Base-by-base conservation (phyloP, 2,888 invertebrate genomes). In the Melieria crassipennis region DNA sequence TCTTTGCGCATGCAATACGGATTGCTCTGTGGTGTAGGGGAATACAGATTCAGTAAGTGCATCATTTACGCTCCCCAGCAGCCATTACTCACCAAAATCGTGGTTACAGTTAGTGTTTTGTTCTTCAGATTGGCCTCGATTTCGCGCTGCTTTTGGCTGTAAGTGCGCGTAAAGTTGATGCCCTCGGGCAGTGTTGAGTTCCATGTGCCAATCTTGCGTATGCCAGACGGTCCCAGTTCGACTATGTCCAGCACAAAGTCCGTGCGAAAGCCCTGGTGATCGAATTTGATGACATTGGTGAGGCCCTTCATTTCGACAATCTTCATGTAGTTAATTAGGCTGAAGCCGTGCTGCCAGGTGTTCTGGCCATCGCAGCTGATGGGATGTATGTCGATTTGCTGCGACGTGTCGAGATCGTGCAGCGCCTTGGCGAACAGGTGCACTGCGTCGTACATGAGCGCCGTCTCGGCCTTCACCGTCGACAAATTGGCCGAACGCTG, bases 1-100 rank as follows among this genome's bases (percentile, higher is more conserved):
- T 94, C 93, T 87, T 94, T 97, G 76, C 94, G 89, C 97, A 98
- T 98, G 80, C 96, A 94, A 86, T 99, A 99, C 2, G 99, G 99
- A 66, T 95, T 91, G 86, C 97, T 98, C 97, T 98, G 86, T 3
- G 77, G 80, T 61, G 7, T 11, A 7, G 13, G 5, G 6, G 6
- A 52, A 52, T 5, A 4, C 10, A 7, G 11, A 13, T 52, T 52
- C 13, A 1, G 3, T 1, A 52, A 52, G 2, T 50, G 30, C 9
- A 62, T 46, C 7, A 3, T 1, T 5, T 2, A 4, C 4, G 3
- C 42, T 60, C 9, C 30, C n/a, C 1, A 7, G 5, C 52, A 52
- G 4, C 9, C 10, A 52, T 52, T 45, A 87, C 92, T 91, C 87
- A 97, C 98, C 91, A 97, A 87, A 82, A 97, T 94, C 7, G 97